phyloP scores from a whole-genome alignment of 2,797 vertebrate species.

The Sciurus carolinensis region DNA sequence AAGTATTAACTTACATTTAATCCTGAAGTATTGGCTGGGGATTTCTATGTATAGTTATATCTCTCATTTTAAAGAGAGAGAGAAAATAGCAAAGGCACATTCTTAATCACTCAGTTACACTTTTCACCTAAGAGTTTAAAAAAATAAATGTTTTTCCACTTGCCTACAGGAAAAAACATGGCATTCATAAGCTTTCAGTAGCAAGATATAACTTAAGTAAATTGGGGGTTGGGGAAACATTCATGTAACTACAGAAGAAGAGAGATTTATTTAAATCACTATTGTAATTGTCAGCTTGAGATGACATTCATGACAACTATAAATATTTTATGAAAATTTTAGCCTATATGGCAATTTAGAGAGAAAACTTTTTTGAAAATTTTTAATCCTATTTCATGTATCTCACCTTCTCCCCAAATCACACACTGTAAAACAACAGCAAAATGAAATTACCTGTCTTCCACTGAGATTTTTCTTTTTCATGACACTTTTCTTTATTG shows the following conservation, averaged over 20 bases:
- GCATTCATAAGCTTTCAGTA: constrained; percentile 75
- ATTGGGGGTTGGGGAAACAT: constrained; percentile 68
- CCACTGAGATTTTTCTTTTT: constrained; percentile 37
- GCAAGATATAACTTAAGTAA: constrained; percentile 78
- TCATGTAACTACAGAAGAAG: neutral
- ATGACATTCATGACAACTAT: constrained; percentile 71
- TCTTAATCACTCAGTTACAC: neutral
- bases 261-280: constrained; percentile 34
- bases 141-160: constrained; percentile 67
- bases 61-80: neutral
- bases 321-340: constrained; percentile 70
- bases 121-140: constrained; percentile 62
- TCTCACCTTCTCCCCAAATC: neutral
- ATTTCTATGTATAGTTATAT: constrained; percentile 6
- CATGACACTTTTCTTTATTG: neutral
- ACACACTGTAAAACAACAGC: constrained; percentile 23
- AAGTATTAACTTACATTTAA: constrained; percentile 32
- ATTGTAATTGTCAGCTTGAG: constrained; percentile 66
- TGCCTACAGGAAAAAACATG: constrained; percentile 76
- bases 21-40: neutral
- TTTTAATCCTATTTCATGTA: constrained; percentile 57
- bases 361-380: neutral
- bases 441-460: constrained; percentile 34
- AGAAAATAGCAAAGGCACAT: neutral
- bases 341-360: constrained; percentile 57